Evolutionary conservation across 2,888 invertebrate species (phyloP), one percentile per base, ranked within the genome.

Genomic region (Leptinotarsa peninsularis): DNA sequence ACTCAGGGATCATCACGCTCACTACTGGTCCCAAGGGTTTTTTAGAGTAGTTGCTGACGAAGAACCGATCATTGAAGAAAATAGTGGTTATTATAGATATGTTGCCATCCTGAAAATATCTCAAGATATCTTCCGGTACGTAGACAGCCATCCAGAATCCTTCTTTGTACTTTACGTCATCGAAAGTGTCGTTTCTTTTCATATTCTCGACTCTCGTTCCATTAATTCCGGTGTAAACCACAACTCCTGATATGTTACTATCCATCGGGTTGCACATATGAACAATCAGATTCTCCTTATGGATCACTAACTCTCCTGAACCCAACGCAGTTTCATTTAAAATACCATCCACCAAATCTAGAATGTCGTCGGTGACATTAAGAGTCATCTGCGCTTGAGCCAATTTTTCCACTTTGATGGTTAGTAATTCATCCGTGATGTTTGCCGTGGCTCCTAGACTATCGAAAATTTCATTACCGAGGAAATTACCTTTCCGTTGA

Each of bases 321-420:
- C 66, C n/a, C 4, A 3, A 13, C 10, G 52, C 68, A 3, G 71
- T 87, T 79, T 89, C 86, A 82, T 91, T 90, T 78, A 92, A 89
- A 52, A 91, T 88, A 79, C 89, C 88, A 81, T 91, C 92, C 49
- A 92, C 87, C 10, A 91, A 89, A 82, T 92, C 91, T 70, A 93
- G 86, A 77, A 93, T 89, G 17, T 90, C 89, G 84, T 93, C 93
- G 1, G 93, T 93, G 18, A 92, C 91, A 86, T 93, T 93, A 72
- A 93, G 88, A 14, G 80, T 60, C 27, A 89, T 89, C 86, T 91
- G 91, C 0, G 91, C 89, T 81, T 90, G 85, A 74, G 79, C 77
- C 58, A 87, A 75, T 7, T 79, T 74, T 18, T 75, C 66, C 0
- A 56, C 60, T 66, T 85, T 79, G 4, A 80, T 77, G 14, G 80